Percentiles rank a stretch among this genome's conserved stretches.
phyloP scores from a whole-genome alignment of 1,140 invertebrate genomes.

The Halesus radiatus region DNA sequence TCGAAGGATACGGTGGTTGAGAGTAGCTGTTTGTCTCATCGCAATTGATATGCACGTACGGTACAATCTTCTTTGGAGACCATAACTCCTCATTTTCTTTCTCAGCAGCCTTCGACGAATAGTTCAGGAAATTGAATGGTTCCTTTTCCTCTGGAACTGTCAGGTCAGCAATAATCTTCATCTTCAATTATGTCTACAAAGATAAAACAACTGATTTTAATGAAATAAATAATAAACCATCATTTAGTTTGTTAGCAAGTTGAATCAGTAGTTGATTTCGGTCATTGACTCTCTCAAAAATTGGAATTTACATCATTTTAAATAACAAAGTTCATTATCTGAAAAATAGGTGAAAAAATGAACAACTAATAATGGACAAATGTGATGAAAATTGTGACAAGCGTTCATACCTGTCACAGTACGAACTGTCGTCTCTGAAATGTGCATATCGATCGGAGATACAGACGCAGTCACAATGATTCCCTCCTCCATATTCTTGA shows the following conservation, averaged over 20 bases:
- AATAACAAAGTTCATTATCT: no score
- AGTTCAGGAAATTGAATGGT: conserved; percentile 63
- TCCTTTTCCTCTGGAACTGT: conserved; percentile 69
- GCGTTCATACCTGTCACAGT: conserved; percentile 70
- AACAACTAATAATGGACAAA: no score
- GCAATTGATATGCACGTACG: conserved; percentile 59
- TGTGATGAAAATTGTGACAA: background rate
- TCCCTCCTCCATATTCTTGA: conserved; percentile 75
- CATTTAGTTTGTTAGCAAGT: background rate
- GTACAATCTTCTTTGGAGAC: conserved; percentile 76
- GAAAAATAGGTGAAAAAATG: no score
- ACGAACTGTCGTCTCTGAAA: conserved; percentile 82
- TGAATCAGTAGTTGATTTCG: background rate
- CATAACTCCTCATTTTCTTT: conserved; percentile 77
- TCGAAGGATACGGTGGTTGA: conserved; percentile 62
- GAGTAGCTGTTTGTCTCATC: conserved; percentile 61
- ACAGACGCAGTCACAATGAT: conserved; percentile 73
- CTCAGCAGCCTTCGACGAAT: conserved; percentile 61
- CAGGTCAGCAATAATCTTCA: conserved; percentile 70
- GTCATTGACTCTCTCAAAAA: background rate
- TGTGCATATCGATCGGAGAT: conserved; percentile 79
- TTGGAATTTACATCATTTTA: no score
- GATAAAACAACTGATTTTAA: background rate
- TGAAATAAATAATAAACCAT: no score
- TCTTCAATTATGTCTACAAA: conserved; percentile 71